These are phyloP conservation scores for Apoda limacodes DNA, from an alignment of 2,888 invertebrate genomes.

Conservation along the genomic window DNA sequence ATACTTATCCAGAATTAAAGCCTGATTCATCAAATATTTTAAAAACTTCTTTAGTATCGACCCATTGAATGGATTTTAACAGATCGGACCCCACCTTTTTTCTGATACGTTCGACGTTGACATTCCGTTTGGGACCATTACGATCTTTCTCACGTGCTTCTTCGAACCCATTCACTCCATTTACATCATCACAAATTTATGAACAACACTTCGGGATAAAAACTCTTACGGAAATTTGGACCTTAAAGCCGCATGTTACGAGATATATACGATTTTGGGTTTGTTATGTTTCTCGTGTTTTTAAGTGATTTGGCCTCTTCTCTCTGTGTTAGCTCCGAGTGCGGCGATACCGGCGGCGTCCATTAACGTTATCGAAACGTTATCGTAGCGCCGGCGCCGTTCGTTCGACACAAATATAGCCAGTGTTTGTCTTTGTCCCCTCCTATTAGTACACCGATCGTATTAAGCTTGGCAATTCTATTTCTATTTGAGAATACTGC, in stretches of 20 bases:
- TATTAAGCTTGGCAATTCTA: no score
- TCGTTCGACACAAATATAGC: slow-evolving; percentile 33
- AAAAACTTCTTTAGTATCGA: no score
- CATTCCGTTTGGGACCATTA: slow-evolving; percentile 53
- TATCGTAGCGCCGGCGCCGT: slow-evolving; percentile 63
- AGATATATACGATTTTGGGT: slow-evolving; percentile 16
- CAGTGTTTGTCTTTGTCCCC: slow-evolving; percentile 38
- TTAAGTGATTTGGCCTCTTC: slow-evolving; percentile 27
- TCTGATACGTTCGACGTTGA: slow-evolving; percentile 46
- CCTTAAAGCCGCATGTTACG: slow-evolving; percentile 24
- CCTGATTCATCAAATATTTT: no score
- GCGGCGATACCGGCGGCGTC: slow-evolving; percentile 53
- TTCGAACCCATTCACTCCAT: slow-evolving; percentile 58
- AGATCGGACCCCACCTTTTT: slow-evolving; percentile 36
- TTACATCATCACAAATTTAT: slow-evolving; percentile 27
- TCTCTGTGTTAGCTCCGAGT: slow-evolving; percentile 31
- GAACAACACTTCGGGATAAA: slow-evolving; percentile 19
- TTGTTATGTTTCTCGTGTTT: slow-evolving; percentile 17
- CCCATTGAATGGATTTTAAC: slow-evolving; percentile 32
- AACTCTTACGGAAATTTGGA: slow-evolving; percentile 26
- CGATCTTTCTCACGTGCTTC: slow-evolving; percentile 49
- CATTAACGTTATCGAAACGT: slow-evolving; percentile 61
- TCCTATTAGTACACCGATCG: slow-evolving; percentile 16
- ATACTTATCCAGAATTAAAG: no score
- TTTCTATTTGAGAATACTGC: no score